Conservation (phyloP, 2,888 invertebrate genomes). For the Penaeus monodon region DNA sequence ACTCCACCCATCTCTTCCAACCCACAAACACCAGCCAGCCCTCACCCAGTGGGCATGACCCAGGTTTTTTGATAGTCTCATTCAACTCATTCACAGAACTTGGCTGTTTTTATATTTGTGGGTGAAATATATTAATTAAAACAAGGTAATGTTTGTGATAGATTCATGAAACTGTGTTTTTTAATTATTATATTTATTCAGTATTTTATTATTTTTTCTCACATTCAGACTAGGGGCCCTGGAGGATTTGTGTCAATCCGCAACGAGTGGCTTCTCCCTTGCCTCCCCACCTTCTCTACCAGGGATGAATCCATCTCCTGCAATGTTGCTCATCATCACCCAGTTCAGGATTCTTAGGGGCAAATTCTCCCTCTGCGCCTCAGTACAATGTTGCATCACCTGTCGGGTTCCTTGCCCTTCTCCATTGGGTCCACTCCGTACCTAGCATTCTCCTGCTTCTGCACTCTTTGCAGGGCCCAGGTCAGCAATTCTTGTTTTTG, state of each 20-base stretch:
- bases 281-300: conserved; percentile 77
- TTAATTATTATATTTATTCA: not conserved
- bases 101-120: not conserved
- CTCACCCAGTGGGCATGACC: conserved; percentile 70
- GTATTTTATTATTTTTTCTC: not conserved
- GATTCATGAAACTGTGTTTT: no score
- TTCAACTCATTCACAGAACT: not conserved
- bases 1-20: conserved; percentile 81
- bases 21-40: conserved; percentile 88
- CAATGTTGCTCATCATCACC: conserved; percentile 65
- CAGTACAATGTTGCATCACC: conserved; percentile 64
- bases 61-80: conserved; percentile 30
- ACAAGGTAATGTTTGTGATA: no score
- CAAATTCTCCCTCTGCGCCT: conserved; percentile 60
- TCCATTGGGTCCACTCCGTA: conserved; percentile 70
- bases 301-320: conserved; percentile 71
- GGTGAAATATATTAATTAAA: not conserved
- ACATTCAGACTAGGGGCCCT: conserved; percentile 69
- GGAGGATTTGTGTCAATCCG: conserved; percentile 79
- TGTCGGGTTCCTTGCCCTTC: conserved; percentile 62
- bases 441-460: conserved; percentile 69
- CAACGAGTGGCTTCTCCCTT: conserved; percentile 76
- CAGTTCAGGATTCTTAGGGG: conserved; percentile 46
- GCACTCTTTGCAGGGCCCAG: conserved; percentile 73
- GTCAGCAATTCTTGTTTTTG: conserved; percentile 67